A percentile compares a stretch with the other conserved stretches of the same genome.
phyloP scores from a whole-genome alignment of 1,140 invertebrate species.

The Cepaea nemoralis region DNA sequence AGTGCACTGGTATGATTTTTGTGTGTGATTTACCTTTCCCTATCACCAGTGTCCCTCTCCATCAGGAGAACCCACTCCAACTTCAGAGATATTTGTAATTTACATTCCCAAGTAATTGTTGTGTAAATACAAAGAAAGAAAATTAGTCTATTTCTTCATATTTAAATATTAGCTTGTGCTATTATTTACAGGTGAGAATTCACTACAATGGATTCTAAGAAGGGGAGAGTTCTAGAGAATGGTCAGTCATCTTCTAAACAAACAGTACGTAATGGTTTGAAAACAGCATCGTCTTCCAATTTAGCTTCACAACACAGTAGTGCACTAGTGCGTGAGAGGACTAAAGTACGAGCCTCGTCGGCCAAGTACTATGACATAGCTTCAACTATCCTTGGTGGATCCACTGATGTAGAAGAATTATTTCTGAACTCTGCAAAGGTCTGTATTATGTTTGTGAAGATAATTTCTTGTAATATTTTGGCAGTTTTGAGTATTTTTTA shows the following conservation, averaged over 20 bases:
- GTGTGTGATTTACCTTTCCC: no score
- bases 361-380: conserved; percentile 67
- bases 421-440: conserved; percentile 65
- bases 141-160: no score
- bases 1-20: no score
- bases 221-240: conserved; percentile 15
- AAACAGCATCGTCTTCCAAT: neutral
- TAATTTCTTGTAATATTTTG: neutral
- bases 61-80: no score
- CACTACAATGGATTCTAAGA: conserved; percentile 14
- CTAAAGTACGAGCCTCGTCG: conserved; percentile 15
- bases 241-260: neutral
- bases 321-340: neutral
- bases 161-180: neutral
- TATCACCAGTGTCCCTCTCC: no score
- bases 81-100: no score
- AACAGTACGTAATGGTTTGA: neutral
- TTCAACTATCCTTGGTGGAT: conserved; percentile 61
- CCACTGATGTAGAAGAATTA: conserved; percentile 59
- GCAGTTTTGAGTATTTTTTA: neutral
- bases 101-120: no score
- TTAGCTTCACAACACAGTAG: neutral
- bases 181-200: neutral
- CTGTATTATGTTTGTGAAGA: conserved; percentile 30
- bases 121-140: no score